Percentiles rank a stretch among this genome's conserved stretches.
These are phyloP conservation scores for Pentalonia nigronervosa DNA, from an alignment of 1,140 invertebrate genomes.

Conservation along the genomic window DNA sequence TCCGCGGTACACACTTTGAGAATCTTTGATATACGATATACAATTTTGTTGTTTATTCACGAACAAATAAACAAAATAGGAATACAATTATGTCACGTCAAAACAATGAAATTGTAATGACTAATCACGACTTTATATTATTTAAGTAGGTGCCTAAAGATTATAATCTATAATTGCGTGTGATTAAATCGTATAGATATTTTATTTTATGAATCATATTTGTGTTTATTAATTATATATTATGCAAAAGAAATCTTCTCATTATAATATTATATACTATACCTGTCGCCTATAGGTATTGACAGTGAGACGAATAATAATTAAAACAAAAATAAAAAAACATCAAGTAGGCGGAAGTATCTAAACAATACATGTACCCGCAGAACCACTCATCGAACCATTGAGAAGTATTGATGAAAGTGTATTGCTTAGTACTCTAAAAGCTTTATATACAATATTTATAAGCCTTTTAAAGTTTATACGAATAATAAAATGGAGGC, in stretches of 20 bases:
- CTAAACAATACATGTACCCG: neutral
- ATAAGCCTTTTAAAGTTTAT: neutral
- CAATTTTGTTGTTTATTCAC: neutral
- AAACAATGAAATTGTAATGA: constrained; percentile 27
- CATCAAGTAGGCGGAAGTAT: neutral
- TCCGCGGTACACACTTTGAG: no score
- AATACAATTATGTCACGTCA: neutral
- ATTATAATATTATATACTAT: neutral
- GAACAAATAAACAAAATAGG: neutral
- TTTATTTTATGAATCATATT: neutral
- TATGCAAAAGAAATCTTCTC: neutral
- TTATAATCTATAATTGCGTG: neutral
- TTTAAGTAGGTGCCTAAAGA: neutral
- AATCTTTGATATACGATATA: no score
- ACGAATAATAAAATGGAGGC: neutral
- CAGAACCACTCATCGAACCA: neutral
- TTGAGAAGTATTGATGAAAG: neutral
- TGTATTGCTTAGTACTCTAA: neutral
- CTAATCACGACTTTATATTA: neutral
- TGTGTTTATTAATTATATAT: neutral
- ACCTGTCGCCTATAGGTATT: neutral
- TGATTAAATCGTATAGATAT: neutral
- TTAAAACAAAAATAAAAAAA: neutral
- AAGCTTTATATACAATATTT: neutral
- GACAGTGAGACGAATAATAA: neutral